These are phyloP conservation scores for Burhinus oedicnemus DNA, from an alignment of 2,113 vertebrate species.

Conservation along the genomic window DNA sequence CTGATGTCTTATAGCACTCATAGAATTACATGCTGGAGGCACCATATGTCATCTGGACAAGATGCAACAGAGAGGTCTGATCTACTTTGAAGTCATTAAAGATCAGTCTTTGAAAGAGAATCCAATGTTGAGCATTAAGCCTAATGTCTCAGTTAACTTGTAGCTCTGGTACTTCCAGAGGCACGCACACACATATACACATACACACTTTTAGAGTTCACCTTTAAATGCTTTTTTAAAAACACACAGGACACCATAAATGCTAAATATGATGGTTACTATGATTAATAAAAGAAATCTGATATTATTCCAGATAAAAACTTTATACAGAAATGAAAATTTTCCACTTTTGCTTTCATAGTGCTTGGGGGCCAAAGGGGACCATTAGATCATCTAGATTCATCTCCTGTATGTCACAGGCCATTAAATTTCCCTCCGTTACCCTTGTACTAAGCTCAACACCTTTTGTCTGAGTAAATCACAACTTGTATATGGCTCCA, in stretches of 20 bases:
- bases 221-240: neutral
- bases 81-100: neutral
- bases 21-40: neutral
- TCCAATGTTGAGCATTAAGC: neutral
- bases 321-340: neutral
- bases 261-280: neutral
- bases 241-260: neutral
- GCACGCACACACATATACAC: fast-evolving
- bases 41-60: neutral
- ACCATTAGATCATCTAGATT: constrained; percentile 28
- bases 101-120: neutral
- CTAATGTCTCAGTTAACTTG: neutral
- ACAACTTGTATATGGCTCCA: neutral
- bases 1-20: neutral
- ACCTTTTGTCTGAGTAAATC: constrained; percentile 16
- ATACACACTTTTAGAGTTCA: neutral
- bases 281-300: neutral
- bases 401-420: neutral
- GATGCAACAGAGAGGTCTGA: neutral
- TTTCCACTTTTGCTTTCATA: constrained; percentile 1
- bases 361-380: neutral
- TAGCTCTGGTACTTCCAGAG: neutral
- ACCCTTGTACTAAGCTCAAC: neutral
- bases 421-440: constrained; percentile 17
- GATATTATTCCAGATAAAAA: neutral